Base-by-base conservation (phyloP, 2,113 vertebrate genomes). In the Mesocricetus auratus region DNA sequence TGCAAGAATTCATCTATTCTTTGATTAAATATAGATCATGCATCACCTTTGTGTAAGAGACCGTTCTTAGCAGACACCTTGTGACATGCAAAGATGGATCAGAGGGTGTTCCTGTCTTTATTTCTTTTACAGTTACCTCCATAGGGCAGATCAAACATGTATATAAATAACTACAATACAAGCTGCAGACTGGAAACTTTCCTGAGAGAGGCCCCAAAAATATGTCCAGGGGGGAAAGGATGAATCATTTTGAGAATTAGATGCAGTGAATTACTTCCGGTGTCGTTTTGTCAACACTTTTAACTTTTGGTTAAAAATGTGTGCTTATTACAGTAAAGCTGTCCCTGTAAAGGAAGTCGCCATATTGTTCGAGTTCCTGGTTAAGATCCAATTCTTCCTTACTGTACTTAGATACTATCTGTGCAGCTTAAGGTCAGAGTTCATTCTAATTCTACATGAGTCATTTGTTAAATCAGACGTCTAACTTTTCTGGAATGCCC, bases 121-220 rank as follows among this genome's bases (percentile, higher is more conserved):
- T 0, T 68, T 13, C 88, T 91, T 92, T 86, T 82, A 79, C 10
- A 93, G 86, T 42, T 86, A 79, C 47, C 58, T 93, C 31, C 64
- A 77, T 88, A 77, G 74, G 64, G n/a, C 90, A 94, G 87, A 96
- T 96, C 90, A 95, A 79, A 90, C 53, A 74, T 78, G 66, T 78
- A 90, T 77, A 94, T 92, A 96, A 96, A 98, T 97, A 97, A 74
- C 90, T 89, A 66, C 17, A 42, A 77, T 79, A 50, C 6, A 73
- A 89, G 53, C 60, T 71, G 19, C 77, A 94, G 91, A 90, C 39
- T 68, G 62, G 85, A 68, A 94, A 86, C 74, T 79, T 47, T 95
- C 77, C 97, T 94, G 42, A 89, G 81, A 97, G 45, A 82, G 64
- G 24, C 47, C 89, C 90, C 88, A 86, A 95, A 95, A 97, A 24